Evolutionary conservation across 1,140 invertebrate species (phyloP).

Genomic region (Scylla paramamosain): DNA sequence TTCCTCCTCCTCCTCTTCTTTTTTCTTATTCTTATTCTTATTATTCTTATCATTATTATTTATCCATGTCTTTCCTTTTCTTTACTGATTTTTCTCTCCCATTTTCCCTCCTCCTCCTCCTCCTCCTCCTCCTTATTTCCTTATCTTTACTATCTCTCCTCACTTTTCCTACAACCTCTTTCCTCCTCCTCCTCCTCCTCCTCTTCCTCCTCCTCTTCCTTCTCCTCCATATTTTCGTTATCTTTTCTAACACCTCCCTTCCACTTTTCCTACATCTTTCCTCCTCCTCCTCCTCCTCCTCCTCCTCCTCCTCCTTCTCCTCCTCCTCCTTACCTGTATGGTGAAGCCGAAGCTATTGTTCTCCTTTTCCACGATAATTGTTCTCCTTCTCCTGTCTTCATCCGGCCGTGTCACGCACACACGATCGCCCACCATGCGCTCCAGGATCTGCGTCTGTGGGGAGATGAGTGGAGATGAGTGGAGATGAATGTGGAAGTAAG

Average conservation of each 20-base stretch:
- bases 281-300: not conserved
- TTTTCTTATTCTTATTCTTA: no score
- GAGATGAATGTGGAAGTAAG: not conserved
- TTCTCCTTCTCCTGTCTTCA: slow-evolving; percentile 91
- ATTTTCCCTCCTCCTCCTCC: no score
- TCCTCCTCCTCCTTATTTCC: no score
- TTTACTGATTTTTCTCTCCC: no score
- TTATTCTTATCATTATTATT: no score
- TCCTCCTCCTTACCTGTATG: slow-evolving; percentile 83
- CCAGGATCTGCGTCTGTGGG: slow-evolving; percentile 85
- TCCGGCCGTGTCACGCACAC: slow-evolving; percentile 87
- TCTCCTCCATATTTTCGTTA: not conserved
- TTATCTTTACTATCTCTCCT: no score
- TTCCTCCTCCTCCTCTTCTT: no score
- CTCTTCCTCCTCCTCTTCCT: not conserved
- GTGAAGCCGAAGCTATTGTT: slow-evolving; percentile 96
- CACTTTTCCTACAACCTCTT: not conserved
- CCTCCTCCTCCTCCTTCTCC: not conserved
- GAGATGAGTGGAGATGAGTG: not conserved
- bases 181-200: not conserved
- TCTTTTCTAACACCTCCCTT: not conserved
- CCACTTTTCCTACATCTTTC: not conserved
- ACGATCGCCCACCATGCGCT: slow-evolving; percentile 90
- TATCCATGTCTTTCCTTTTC: no score
- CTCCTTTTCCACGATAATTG: slow-evolving; percentile 92